Percentiles rank a stretch among this genome's conserved stretches.
Evolutionary conservation across 2,113 vertebrate genomes (phyloP).

Genomic region (Rhadina sibilatrix): DNA sequence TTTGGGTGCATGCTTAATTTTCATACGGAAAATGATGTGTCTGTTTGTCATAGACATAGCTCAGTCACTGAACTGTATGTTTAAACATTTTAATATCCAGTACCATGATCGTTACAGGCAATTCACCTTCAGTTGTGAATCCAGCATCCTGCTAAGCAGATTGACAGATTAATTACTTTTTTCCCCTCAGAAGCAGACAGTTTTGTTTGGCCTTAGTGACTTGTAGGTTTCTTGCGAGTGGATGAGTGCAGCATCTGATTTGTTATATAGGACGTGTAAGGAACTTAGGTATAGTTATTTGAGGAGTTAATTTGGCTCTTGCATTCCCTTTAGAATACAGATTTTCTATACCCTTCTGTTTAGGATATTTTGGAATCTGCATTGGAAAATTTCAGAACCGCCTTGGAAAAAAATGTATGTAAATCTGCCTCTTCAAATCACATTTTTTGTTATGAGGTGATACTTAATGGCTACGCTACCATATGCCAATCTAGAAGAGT

Average conservation of each 20-base stretch:
- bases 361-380: constrained; percentile 71
- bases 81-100: constrained; percentile 44
- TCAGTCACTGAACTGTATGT: constrained; percentile 2
- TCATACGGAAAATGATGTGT: constrained; percentile 19
- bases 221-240: constrained; percentile 33
- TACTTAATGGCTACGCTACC: constrained; percentile 71
- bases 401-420: constrained; percentile 62
- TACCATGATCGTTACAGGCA: constrained; percentile 31
- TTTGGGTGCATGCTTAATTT: constrained; percentile 9
- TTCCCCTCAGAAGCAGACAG: constrained; percentile 30
- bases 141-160: constrained; percentile 39
- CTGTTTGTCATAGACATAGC: constrained; percentile 39
- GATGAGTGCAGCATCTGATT: constrained; percentile 32
- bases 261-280: constrained; percentile 4
- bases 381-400: constrained; percentile 71
- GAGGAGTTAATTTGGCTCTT: constrained; percentile 57
- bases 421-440: constrained; percentile 68
- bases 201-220: constrained; percentile 45
- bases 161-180: constrained; percentile 63
- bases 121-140: constrained; percentile 44
- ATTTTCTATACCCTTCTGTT: constrained; percentile 66
- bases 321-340: constrained; percentile 58
- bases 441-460: constrained; percentile 63
- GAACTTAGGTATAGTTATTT: constrained; percentile 44
- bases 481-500: constrained; percentile 77